Percentiles rank a stretch among this genome's conserved stretches.
These are phyloP conservation scores for Gallinago nigripennis DNA, from an alignment of 2,797 vertebrate genomes.

Conservation along the genomic window DNA sequence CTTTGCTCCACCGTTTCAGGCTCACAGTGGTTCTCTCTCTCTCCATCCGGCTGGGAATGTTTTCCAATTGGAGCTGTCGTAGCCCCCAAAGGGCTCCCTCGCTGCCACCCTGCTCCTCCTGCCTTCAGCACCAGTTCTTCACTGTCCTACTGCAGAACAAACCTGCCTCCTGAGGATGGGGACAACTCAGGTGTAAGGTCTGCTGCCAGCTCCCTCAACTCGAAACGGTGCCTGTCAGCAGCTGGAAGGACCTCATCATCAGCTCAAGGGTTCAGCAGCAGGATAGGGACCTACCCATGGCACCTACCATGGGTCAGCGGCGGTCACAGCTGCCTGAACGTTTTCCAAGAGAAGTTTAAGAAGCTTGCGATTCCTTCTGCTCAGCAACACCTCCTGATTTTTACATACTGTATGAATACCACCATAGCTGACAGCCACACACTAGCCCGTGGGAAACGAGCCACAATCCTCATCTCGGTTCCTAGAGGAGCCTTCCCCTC, in stretches of 20 bases:
- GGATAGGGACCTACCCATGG: background rate
- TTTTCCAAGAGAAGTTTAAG: background rate
- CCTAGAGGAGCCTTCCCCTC: background rate
- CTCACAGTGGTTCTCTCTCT: background rate
- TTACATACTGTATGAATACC: background rate
- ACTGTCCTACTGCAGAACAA: background rate
- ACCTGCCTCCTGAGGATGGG: rapidly evolving
- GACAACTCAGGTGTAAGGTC: rapidly evolving
- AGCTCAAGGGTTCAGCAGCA: background rate
- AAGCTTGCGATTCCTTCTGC: background rate
- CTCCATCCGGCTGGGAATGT: background rate
- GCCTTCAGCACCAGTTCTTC: background rate
- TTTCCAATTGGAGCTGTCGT: background rate
- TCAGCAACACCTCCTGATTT: background rate
- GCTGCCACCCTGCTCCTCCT: background rate
- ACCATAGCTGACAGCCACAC: background rate
- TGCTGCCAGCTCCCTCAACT: background rate
- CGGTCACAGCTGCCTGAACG: background rate
- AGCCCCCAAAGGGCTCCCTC: background rate
- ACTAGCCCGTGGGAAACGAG: background rate
- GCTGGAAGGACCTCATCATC: background rate
- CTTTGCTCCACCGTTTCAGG: background rate
- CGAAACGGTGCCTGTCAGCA: rapidly evolving
- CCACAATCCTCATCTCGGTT: background rate
- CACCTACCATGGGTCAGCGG: background rate